A percentile compares a stretch with the other conserved stretches of the same genome.
Conservation (phyloP, 1,140 invertebrate species). For the Drosophila miranda region DNA sequence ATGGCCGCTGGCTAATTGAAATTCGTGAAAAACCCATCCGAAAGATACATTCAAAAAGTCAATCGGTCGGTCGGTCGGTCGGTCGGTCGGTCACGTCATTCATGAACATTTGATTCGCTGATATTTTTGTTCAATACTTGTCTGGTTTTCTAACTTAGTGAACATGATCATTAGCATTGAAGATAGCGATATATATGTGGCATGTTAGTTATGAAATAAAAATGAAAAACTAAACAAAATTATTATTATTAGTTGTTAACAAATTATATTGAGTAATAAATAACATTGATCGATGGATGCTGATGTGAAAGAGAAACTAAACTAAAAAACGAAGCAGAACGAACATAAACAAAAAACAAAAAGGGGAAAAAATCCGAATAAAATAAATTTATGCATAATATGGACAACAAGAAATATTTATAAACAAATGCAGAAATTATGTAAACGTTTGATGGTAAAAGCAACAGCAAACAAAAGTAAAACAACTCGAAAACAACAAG, state of each 20-base stretch:
- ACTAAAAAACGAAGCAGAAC: conserved; percentile 52
- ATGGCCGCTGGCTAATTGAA: conserved; percentile 24
- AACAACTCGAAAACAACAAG: conserved; percentile 30
- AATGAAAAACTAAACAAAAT: conserved; percentile 74
- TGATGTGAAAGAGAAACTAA: conserved; percentile 67
- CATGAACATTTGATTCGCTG: conserved; percentile 51
- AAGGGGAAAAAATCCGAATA: conserved; percentile 39
- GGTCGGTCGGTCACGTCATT: conserved; percentile 34
- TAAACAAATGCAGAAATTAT: conserved; percentile 70
- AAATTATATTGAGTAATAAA: conserved; percentile 80
- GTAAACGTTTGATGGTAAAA: conserved; percentile 67
- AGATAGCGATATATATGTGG: conserved; percentile 66
- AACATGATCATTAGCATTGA: conserved; percentile 70
- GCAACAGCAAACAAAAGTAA: conserved; percentile 54
- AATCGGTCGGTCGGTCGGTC: conserved; percentile 1
- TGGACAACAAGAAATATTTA: conserved; percentile 69
- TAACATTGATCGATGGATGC: conserved; percentile 72
- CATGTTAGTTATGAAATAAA: conserved; percentile 76
- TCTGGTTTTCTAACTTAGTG: conserved; percentile 63
- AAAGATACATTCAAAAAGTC: conserved; percentile 15
- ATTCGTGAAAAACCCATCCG: conserved; percentile 18
- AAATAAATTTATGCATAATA: conserved; percentile 63
- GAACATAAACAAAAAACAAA: conserved; percentile 42
- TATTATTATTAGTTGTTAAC: conserved; percentile 80
- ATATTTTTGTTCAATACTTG: conserved; percentile 63